Base-by-base conservation (phyloP, 1,140 invertebrate genomes). In the Hylaeus anthracinus region DNA sequence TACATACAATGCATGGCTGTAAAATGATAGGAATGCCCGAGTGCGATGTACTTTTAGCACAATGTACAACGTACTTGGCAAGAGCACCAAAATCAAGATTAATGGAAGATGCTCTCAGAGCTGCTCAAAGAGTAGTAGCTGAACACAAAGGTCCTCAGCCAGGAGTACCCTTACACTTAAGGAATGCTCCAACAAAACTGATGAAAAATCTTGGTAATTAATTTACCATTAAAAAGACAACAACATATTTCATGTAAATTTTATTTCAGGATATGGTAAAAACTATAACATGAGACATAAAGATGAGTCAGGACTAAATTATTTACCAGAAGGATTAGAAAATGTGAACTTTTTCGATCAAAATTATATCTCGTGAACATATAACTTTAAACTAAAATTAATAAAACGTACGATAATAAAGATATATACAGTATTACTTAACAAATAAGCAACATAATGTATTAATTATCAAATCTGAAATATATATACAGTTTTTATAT, bases 21-120 rank as follows among this genome's bases (percentile, higher is more conserved):
- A 96, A 98, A 92, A 94, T 97, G 77, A 94, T 98, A 41, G 97
- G 97, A 26, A 96, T 96, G 96, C 97, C 97, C 0, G 97, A 98
- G 87, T 96, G 96, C 90, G 96, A 97, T 91, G 95, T 97, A 14
- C 90, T 97, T 48, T 91, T 98, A 14, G 96, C 96, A 4, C 96
- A 98, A 88, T 96, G 96, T 87, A 96, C 95, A 41, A 95, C 96
- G 39, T 96, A 97, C 90, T 92, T 98, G 37, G 96, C 97, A 0
- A 93, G 96, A 87, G 96, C 97, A 15, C 95, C 96, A 9, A 98
- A 98, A 91, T 97, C 96, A 14, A 92, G 94, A 61, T 95, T 97
- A 86, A 95, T 96, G 65, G 96, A 97, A 88, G 86, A 94, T 76
- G 96, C 97, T 2, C 94, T 97, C 84, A 94, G 92, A 76, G 94